A percentile compares a stretch with the other conserved stretches of the same genome.
phyloP scores from a whole-genome alignment of 2,888 invertebrate species.

The Oscheius sp. region DNA sequence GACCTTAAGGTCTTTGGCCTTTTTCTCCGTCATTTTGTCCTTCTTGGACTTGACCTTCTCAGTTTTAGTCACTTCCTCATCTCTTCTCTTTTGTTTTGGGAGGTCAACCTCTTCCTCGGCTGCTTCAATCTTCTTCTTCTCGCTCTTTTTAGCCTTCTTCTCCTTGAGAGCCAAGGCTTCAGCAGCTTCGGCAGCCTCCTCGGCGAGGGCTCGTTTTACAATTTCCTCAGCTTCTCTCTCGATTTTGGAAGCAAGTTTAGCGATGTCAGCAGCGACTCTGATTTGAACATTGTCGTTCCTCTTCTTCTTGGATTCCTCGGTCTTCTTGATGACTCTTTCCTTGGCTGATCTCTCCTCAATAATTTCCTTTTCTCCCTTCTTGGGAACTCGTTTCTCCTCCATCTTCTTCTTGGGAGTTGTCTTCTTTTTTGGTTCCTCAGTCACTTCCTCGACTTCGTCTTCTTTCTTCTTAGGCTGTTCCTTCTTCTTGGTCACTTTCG shows the following conservation, averaged over 20 bases:
- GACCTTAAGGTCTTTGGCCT: conserved; percentile 2
- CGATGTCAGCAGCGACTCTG: conserved; percentile 3
- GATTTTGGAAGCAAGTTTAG: not conserved
- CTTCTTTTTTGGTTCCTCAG: not conserved
- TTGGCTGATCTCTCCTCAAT: not conserved
- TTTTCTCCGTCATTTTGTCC: not conserved
- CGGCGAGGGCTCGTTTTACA: conserved; percentile 5
- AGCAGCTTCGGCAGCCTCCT: not conserved
- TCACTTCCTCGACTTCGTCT: not conserved
- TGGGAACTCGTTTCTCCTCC: not conserved
- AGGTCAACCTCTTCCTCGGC: not conserved
- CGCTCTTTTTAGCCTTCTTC: too few relatives aligned
- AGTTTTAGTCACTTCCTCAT: conserved; percentile 4
- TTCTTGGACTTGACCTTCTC: conserved; percentile 19
- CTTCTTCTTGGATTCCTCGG: not conserved
- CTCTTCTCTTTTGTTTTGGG: conserved; percentile 1
- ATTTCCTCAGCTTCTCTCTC: conserved; percentile 2
- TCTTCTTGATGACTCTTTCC: not conserved
- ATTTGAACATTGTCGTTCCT: not conserved
- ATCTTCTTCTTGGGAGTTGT: not conserved
- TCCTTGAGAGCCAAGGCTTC: not conserved
- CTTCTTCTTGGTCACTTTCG: not conserved
- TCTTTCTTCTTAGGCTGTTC: too few relatives aligned
- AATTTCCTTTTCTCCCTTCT: not conserved
- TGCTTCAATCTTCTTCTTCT: not conserved